Percentiles rank a stretch among this genome's conserved stretches.
Conservation (phyloP, 2,113 vertebrate genomes). For the Microcebus tavaratra region DNA sequence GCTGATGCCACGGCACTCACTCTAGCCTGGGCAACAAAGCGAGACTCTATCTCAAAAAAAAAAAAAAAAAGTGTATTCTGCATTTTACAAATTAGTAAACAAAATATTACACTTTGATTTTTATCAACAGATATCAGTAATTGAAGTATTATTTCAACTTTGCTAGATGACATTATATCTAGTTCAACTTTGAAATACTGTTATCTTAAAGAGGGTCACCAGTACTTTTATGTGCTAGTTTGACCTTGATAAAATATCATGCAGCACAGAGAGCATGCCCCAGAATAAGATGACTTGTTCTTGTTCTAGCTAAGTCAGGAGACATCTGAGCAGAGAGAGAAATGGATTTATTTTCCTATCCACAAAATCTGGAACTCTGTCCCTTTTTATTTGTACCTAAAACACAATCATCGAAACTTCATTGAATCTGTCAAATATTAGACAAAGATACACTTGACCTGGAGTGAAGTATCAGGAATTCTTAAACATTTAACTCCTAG, state of each 20-base stretch:
- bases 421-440: constrained; percentile 79
- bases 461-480: constrained; percentile 85
- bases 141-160: not conserved
- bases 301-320: not conserved
- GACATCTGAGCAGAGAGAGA: not conserved
- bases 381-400: constrained; percentile 60
- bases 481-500: constrained; percentile 89
- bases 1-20: too few relatives aligned
- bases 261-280: not conserved
- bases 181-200: not conserved
- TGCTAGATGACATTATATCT: not conserved
- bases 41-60: too few relatives aligned
- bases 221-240: not conserved
- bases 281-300: not conserved
- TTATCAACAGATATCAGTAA: not conserved
- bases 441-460: constrained; percentile 82
- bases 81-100: not conserved
- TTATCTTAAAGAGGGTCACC: not conserved
- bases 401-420: constrained; percentile 68
- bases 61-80: too few relatives aligned
- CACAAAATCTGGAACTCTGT: constrained; percentile 22
- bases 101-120: not conserved
- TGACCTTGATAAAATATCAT: constrained; percentile 40
- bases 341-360: constrained; percentile 36
- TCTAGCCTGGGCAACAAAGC: too few relatives aligned